Base-by-base conservation (phyloP, 2,888 invertebrate genomes). In the Meiosimyza decipiens region DNA sequence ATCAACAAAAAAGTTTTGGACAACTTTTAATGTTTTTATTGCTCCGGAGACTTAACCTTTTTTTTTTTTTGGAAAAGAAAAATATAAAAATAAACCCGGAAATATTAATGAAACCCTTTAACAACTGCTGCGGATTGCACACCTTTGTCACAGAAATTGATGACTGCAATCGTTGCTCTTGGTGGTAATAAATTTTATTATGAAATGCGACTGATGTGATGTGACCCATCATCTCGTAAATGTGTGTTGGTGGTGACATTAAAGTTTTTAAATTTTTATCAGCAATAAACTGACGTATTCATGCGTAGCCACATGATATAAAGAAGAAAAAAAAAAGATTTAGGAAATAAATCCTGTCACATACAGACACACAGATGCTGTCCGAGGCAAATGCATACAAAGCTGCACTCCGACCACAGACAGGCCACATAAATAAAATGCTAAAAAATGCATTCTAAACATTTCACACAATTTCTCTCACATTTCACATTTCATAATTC, bases 391-490 rank as follows among this genome's bases (percentile, higher is more conserved):
- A 13, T 6, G 11, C 57, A 57, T 13, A 57, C 57, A 28, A 6
- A 16, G 15, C 13, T 13, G 12, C 57, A 13, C 18, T 18, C 57
- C 28, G 18, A 57, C 22, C 13, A 55, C 22, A 55, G 11, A 18
- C 47, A 47, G 50, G 18, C 15, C 66, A 28, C n/a, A 54, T 28
- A 66, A 66, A 52, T 66, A 66, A 66, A 66, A 54, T 66, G 54
- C n/a, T n/a, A 54, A 54, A 66, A 40, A 54, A 22, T 66, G 54
- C 54, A 54, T 40, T 22, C 66, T 54, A 66, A 66, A 66, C 28
- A 66, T 55, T 66, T 66, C 66, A 55, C 54, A 66, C 18, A 52
- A n/a, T 52, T 66, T 66, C 40, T 66, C 66, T 52, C 52, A 54
- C 52, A 52, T 54, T 66, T 66, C 50, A 51, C 22, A 57, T 40